Evolutionary conservation across 2,113 vertebrate species (phyloP).

Genomic region (Syngnathus scovelli): DNA sequence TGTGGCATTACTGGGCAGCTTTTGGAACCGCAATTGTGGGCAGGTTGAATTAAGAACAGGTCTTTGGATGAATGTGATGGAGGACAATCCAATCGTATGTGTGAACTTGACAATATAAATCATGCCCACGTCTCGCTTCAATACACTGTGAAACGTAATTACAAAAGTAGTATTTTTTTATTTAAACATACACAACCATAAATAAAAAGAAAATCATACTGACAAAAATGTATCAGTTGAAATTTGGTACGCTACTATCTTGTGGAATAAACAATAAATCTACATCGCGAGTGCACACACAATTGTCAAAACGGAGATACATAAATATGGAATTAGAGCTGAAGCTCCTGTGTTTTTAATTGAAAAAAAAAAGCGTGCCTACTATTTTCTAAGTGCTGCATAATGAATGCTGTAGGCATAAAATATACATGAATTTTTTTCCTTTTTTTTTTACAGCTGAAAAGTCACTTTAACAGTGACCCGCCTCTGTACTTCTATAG

Average conservation of each 20-base stretch:
- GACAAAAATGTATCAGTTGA: conserved; percentile 51
- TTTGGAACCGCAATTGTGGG: not conserved
- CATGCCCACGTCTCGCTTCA: not conserved
- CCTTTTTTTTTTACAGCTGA: conserved; percentile 48
- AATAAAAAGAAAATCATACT: conserved; percentile 65
- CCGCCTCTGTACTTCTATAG: conserved; percentile 55
- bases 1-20: conserved; percentile 13
- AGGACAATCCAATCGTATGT: not conserved
- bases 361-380: conserved; percentile 59
- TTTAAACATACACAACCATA: conserved; percentile 71
- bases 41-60: not conserved
- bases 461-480: conserved; percentile 65
- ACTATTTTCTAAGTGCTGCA: conserved; percentile 61
- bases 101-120: not conserved
- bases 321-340: conserved; percentile 70
- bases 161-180: conserved; percentile 76
- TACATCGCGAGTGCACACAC: conserved; percentile 70
- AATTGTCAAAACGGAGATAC: conserved; percentile 69
- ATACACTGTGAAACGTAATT: conserved; percentile 29
- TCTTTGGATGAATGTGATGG: not conserved
- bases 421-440: conserved; percentile 55
- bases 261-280: conserved; percentile 56
- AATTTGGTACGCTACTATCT: conserved; percentile 60
- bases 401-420: conserved; percentile 61
- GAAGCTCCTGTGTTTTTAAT: conserved; percentile 67